phyloP scores from a whole-genome alignment of 2,797 vertebrate genomes.

The Lindbergichthys nudifrons region DNA sequence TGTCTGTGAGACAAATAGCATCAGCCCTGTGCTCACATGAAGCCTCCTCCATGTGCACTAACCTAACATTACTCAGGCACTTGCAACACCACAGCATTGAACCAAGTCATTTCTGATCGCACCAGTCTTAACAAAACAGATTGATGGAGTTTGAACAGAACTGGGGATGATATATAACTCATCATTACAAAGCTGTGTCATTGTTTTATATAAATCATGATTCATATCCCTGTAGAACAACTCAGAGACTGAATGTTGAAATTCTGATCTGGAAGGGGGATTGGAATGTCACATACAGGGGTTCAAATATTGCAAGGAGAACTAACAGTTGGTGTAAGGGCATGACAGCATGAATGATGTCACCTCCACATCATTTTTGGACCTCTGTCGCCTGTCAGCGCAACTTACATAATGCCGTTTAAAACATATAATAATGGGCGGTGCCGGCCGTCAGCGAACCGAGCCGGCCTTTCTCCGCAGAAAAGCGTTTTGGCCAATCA shows the following conservation, averaged over 20 bases:
- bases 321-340: not conserved
- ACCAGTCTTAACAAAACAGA: constrained; percentile 3
- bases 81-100: not conserved
- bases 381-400: no score
- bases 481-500: no score
- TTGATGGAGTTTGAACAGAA: not conserved
- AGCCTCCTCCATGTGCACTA: not conserved
- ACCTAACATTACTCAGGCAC: constrained; percentile 32
- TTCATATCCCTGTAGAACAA: constrained; percentile 19
- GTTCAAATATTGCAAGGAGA: constrained; percentile 3
- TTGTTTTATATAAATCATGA: constrained; percentile 22
- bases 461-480: no score
- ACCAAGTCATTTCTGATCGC: constrained; percentile 15
- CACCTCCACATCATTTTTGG: constrained; percentile 11
- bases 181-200: not conserved
- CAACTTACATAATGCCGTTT: no score
- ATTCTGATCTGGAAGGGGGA: not conserved
- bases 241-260: constrained; percentile 14
- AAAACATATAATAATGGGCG: no score
- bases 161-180: constrained; percentile 11
- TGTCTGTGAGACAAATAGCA: constrained; percentile 36
- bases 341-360: not conserved
- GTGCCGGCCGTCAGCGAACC: no score
- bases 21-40: constrained; percentile 15
- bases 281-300: not conserved